Base-by-base conservation (phyloP, 1,140 invertebrate genomes). In the Brachionus asplanchnoidis region DNA sequence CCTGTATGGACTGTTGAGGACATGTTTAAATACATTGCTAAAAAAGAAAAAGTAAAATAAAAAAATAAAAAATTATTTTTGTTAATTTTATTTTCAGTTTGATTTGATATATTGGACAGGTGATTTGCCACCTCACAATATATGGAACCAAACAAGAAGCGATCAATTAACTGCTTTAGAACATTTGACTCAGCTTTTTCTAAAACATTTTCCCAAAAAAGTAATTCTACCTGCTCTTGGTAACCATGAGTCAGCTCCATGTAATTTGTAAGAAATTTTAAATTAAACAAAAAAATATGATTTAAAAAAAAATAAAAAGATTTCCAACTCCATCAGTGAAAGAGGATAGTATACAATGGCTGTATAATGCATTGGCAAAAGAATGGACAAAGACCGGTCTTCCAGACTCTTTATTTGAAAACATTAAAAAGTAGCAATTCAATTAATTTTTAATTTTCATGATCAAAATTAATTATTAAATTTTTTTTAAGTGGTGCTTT, bases 41-140 rank as follows among this genome's bases (percentile, higher is more conserved):
- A 77, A 77, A 90, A 75, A 88, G 90, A 14, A 87, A 87, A 28
- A 84, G 86, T 85, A 80, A 23, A 36, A 66, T n/a, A n/a, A 84
- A 28, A 66, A 79, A 42, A 79, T 73, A n/a, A 20, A 26, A 8
- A 12, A 26, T 50, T 46, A 46, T 20, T 23, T 50, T 26, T 23
- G 26, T 50, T 46, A 46, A 75, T 42, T 73, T 40, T 42, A 40
- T 36, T 50, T 42, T 36, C 0, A 84, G 50, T 85, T 78, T 77
- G 96, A 98, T 90, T 97, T 97, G 88, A 97, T 98, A 85, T 89
- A 97, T 17, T 99, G 96, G 95, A 99, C 97, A 0, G 97, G 97
- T 3, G 97, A 99, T 91, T 89, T 98, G 70, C 96, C 96, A 23
- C 94, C 96, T 0, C 97, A 99, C 88, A 95, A 98, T 88, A 93